These are phyloP conservation scores for Candoia aspera DNA, from an alignment of 2,113 vertebrate species.

Conservation along the genomic window DNA sequence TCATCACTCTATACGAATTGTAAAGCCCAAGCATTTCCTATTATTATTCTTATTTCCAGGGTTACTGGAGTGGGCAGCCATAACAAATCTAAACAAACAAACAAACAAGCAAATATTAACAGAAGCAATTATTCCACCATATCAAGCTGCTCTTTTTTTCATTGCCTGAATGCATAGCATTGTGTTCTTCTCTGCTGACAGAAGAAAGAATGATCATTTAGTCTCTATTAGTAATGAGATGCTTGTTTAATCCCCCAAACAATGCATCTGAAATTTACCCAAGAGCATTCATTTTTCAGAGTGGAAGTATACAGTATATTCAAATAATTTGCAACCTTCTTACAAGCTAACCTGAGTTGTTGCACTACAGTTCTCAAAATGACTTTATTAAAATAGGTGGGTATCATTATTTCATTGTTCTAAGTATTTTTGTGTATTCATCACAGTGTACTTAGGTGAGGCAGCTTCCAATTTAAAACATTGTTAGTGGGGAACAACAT, in stretches of 20 bases:
- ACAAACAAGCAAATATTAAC: not conserved
- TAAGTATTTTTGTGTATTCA: conserved; percentile 21
- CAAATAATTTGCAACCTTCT: not conserved
- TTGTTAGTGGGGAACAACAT: conserved; percentile 23
- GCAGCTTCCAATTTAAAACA: conserved; percentile 3
- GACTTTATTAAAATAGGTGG: conserved; percentile 20
- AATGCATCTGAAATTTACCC: conserved; percentile 20
- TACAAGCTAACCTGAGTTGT: not conserved
- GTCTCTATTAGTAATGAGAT: conserved; percentile 16
- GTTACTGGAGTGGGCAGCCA: not conserved
- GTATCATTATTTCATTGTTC: conserved; percentile 7
- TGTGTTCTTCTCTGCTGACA: rapidly evolving
- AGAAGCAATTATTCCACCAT: not conserved
- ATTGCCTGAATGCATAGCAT: rapidly evolving
- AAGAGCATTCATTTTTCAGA: conserved; percentile 6
- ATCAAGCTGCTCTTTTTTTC: not conserved
- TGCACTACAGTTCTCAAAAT: not conserved
- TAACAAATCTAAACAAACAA: not conserved
- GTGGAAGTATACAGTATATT: conserved; percentile 1
- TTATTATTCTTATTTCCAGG: not conserved
- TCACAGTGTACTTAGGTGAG: conserved; percentile 1
- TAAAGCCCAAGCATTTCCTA: not conserved
- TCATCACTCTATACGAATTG: not conserved
- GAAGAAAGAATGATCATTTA: conserved; percentile 10
- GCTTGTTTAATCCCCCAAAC: not conserved